Evolutionary conservation across 2,888 invertebrate species (phyloP), one percentile per base, ranked within the genome.

Genomic region (Drosophila merina): DNA sequence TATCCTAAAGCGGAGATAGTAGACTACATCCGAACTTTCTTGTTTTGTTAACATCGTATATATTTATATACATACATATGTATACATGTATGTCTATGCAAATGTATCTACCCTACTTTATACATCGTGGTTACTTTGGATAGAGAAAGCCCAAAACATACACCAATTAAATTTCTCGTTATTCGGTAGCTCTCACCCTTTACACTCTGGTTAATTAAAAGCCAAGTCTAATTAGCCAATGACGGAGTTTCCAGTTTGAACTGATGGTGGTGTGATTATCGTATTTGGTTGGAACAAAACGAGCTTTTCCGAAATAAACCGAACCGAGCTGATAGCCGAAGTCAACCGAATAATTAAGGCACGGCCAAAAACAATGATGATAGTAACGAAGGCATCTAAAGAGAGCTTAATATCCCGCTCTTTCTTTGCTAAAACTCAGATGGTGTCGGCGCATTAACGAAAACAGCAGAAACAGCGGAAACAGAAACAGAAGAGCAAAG

Each of bases 221-320:
- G 48, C 31, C 38, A 57, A 49, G 52, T 60, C 57, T 87, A 84
- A 84, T 84, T 87, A 84, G 83, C 83, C 83, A 84, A 84, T 84
- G 87, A 87, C 79, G 69, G 68, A 73, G 69, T 69, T 73, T 33
- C 12, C 28, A 6, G 28, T 25, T 30, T 8, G 9, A 42, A 14
- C 25, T 4, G 10, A 58, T 59, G 38, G 40, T 59, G 25, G 59
- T 38, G 8, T 30, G 38, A 10, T 47, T 12, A n/a, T 38, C 47
- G 14, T n/a, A 9, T 60, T 48, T 33, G 60, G 26, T 49, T 49
- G 48, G 48, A 42, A 28, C 36, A 20, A 71, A 38, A 45, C 31
- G 14, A 72, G 14, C 42, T 42, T 30, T 12, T 40, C 38, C 45
- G 45, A 63, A 63, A 49, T 60, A 44, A 59, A 49, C 40, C 50